Evolutionary conservation across 2,797 vertebrate genomes (phyloP).

Genomic region (Gallinago solitaria): DNA sequence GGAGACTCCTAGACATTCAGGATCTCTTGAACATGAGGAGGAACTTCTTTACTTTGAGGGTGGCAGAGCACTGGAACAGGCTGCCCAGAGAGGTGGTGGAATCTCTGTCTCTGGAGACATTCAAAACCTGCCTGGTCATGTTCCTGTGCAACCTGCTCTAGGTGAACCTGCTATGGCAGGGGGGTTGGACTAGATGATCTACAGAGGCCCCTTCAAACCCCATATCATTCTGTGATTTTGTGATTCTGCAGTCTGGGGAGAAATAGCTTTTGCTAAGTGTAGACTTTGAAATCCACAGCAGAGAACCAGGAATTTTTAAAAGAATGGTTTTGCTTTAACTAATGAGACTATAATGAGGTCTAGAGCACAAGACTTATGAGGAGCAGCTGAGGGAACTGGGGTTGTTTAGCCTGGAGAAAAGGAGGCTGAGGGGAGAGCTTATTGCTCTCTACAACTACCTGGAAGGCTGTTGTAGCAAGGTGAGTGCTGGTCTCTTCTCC

Average conservation of each 20-base stretch:
- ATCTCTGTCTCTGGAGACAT: too few relatives aligned
- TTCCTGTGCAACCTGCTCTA: too few relatives aligned
- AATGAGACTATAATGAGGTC: too few relatives aligned
- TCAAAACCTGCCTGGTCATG: too few relatives aligned
- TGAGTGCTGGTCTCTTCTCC: not conserved
- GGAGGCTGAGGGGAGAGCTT: not conserved
- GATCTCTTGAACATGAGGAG: too few relatives aligned
- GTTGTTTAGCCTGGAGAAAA: not conserved
- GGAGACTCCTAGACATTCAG: not conserved
- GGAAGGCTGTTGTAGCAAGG: not conserved
- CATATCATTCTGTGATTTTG: too few relatives aligned
- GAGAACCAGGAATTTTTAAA: not conserved
- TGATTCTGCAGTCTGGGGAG: not conserved
- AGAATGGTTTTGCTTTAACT: not conserved
- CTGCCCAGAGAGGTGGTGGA: too few relatives aligned
- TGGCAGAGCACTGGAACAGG: too few relatives aligned
- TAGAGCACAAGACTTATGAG: not conserved
- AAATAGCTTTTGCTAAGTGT: not conserved
- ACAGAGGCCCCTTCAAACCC: too few relatives aligned
- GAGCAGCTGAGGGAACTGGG: not conserved
- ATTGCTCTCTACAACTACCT: not conserved
- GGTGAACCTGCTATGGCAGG: too few relatives aligned
- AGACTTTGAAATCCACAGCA: not conserved
- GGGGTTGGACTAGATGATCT: too few relatives aligned
- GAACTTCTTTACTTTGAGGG: too few relatives aligned